Conservation (phyloP, 2,888 invertebrate genomes). For the Lacanobia oleracea region DNA sequence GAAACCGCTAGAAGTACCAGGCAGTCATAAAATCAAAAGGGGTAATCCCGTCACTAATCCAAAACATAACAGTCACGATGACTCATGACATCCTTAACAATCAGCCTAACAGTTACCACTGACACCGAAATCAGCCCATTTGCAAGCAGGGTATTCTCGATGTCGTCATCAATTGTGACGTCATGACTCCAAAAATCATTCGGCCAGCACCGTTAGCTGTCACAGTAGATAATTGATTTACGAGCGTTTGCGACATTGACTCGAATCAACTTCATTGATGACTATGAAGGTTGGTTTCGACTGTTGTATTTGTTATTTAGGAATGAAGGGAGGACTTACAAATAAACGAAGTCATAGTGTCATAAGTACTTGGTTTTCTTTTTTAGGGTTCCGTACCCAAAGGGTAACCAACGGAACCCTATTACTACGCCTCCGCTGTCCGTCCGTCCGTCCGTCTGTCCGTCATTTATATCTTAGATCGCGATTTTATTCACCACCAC, state of each 20-base stretch:
- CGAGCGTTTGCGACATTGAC: conserved; percentile 58
- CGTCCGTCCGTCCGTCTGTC: too few species aligned
- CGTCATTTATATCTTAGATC: too few species aligned
- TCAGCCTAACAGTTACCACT: conserved; percentile 43
- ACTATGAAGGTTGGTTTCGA: conserved; percentile 46
- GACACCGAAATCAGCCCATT: conserved; percentile 43
- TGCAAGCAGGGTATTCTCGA: conserved; percentile 35
- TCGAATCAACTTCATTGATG: conserved; percentile 53
- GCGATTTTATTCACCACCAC: background rate
- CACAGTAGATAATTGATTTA: conserved; percentile 65
- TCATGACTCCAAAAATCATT: conserved; percentile 59
- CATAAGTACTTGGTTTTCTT: background rate
- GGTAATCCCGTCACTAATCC: conserved; percentile 16
- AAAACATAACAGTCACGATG: conserved; percentile 33
- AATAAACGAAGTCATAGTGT: background rate
- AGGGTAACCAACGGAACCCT: too few species aligned
- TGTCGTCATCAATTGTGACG: conserved; percentile 52
- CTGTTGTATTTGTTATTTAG: background rate
- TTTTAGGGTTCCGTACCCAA: too few species aligned
- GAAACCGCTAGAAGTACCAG: conserved; percentile 22
- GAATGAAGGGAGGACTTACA: background rate
- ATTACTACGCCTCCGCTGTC: too few species aligned
- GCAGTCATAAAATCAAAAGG: conserved; percentile 29
- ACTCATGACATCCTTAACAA: conserved; percentile 40
- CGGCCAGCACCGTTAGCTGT: conserved; percentile 61